phyloP scores from a whole-genome alignment of 2,797 vertebrate genomes.

The Tragelaphus eurycerus region DNA sequence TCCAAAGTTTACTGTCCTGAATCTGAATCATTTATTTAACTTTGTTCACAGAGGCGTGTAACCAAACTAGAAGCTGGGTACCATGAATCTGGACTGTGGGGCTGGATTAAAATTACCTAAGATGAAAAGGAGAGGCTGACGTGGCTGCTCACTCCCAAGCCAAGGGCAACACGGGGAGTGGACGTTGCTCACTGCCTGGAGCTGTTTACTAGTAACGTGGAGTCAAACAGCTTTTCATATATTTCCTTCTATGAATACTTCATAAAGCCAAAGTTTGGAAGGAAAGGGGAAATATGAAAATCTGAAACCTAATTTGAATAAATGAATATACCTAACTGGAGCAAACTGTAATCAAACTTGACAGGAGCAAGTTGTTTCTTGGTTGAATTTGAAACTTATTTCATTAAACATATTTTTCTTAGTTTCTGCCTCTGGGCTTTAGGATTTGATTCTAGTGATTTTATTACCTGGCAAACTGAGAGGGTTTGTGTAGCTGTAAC shows the following conservation, averaged over 20 bases:
- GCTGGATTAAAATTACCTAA: not conserved
- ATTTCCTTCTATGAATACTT: not conserved
- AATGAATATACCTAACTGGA: not conserved
- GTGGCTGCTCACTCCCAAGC: not conserved
- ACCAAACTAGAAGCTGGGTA: not conserved
- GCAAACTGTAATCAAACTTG: not conserved
- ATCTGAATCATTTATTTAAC: not conserved
- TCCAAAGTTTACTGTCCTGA: not conserved
- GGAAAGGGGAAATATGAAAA: conserved; percentile 13
- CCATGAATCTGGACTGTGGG: not conserved
- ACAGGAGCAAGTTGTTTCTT: not conserved
- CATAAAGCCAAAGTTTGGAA: not conserved
- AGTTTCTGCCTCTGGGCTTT: conserved; percentile 5
- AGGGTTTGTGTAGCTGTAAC: not conserved
- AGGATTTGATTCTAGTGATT: not conserved
- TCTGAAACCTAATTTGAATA: not conserved
- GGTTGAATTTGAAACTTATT: conserved; percentile 34
- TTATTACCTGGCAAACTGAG: not conserved
- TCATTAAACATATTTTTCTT: not conserved
- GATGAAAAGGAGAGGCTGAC: not conserved
- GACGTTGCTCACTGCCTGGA: not conserved
- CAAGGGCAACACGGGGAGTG: not conserved
- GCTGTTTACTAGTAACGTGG: not conserved
- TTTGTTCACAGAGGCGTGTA: not conserved
- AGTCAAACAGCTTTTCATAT: conserved; percentile 22